Percentiles rank a stretch among this genome's conserved stretches.
phyloP scores from a whole-genome alignment of 2,113 vertebrate species.

The Kobus ellipsiprymnus region DNA sequence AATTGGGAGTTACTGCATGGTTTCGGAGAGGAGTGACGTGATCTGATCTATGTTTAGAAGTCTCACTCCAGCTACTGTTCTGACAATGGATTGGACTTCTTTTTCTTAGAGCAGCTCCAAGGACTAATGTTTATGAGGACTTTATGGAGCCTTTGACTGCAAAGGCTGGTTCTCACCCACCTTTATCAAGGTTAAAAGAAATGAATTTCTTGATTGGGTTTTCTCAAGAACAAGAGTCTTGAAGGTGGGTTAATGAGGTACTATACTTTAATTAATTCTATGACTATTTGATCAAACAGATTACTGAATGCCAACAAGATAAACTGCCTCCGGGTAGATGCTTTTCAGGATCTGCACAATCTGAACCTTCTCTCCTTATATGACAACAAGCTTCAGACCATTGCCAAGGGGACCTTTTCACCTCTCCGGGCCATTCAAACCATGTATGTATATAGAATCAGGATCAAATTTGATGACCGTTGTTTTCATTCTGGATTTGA shows the following conservation, averaged over 20 bases:
- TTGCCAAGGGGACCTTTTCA: constrained; percentile 97
- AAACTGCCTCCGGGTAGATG: constrained; percentile 95
- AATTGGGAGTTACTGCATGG: accelerated
- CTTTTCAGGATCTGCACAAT: constrained; percentile 99
- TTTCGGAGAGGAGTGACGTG: not conserved
- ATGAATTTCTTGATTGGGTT: not conserved
- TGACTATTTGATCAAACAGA: constrained; percentile 81
- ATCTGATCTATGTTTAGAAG: not conserved
- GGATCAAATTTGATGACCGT: not conserved
- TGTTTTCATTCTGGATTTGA: constrained; percentile 23
- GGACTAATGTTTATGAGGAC: not conserved
- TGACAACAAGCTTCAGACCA: constrained; percentile 99
- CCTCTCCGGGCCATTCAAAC: constrained; percentile 96
- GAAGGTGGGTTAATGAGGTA: constrained; percentile 15
- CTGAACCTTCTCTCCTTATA: constrained; percentile 98
- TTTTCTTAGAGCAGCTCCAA: not conserved
- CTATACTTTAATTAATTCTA: constrained; percentile 53
- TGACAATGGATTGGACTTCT: not conserved
- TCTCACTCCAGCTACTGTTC: not conserved
- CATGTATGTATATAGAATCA: constrained; percentile 87
- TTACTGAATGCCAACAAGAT: constrained; percentile 99
- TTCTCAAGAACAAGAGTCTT: constrained; percentile 2
- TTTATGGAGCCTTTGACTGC: not conserved
- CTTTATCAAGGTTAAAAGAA: not conserved
- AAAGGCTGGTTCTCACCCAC: not conserved